Base-by-base conservation (phyloP, 2,113 vertebrate species). In the Zootoca vivipara region DNA sequence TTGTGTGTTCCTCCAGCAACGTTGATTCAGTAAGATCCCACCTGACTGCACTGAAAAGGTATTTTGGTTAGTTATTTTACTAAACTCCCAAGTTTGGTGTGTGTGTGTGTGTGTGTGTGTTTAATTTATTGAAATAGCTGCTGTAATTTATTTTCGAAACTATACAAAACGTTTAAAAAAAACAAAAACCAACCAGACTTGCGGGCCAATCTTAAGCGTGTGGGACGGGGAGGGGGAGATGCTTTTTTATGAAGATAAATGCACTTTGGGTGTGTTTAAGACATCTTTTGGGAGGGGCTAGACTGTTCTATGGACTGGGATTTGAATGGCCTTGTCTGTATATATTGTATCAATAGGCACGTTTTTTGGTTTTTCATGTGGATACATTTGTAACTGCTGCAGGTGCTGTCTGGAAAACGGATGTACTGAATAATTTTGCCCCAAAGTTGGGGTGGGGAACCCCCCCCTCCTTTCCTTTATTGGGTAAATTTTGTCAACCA, bases 101-200 rank as follows among this genome's bases (percentile, higher is more conserved):
- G 46, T 33, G 12, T 7, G 3, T 74, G 2, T 85, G n/a, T 73
- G 64, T 82, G 67, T 94, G 90, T 93, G 92, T 92, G 94, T 93
- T 96, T 97, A 96, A 96, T 96, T 97, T 97, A 96, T 97, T 96
- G 93, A 96, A 95, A 96, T 95, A 96, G 95, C 96, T 92, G 94
- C 96, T 95, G 93, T 97, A 96, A 96, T 96, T 97, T 97, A 97
- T 97, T 97, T 97, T 97, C 95, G 85, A 95, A 96, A 91, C 85
- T 95, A 95, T 96, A 94, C 95, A 95, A 95, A 95, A 92, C 82
- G 91, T 94, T 52, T 12, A 93, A 95, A 96, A 95, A 95, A 91
- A 91, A 79, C 94, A 91, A 95, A 96, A 96, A 95, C 91, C 92
- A 82, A 95, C 90, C 93, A 96, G 94, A 95, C 96, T 95, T 96